These are phyloP conservation scores for Rhagophthalmus giganteus DNA, from an alignment of 2,888 invertebrate species.

Conservation along the genomic window DNA sequence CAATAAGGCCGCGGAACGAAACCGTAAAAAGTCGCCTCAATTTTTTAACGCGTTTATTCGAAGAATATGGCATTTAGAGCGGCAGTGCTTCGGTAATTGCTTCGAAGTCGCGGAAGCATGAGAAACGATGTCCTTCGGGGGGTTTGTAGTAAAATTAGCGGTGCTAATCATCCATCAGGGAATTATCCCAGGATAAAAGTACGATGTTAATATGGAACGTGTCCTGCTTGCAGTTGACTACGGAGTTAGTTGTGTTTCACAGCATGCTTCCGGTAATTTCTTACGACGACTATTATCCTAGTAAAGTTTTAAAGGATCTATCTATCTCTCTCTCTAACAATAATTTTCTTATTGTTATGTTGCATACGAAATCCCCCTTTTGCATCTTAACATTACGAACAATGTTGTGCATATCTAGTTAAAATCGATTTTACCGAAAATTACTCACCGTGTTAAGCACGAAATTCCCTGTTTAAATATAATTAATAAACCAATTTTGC, in stretches of 20 bases:
- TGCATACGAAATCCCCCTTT: too few species aligned
- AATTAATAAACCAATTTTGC: too few species aligned
- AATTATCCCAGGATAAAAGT: constrained; percentile 30
- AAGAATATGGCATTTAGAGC: background rate
- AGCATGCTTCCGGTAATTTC: constrained; percentile 10
- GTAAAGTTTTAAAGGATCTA: constrained; percentile 8
- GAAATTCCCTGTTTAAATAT: too few species aligned
- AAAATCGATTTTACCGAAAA: too few species aligned
- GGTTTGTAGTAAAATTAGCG: constrained; percentile 28
- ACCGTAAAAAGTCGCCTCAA: background rate
- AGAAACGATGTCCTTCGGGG: constrained; percentile 18
- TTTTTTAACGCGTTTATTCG: background rate
- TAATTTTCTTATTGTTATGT: too few species aligned
- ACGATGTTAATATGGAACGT: constrained; percentile 38
- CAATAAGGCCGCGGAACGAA: background rate
- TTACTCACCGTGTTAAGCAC: too few species aligned
- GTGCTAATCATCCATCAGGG: constrained; percentile 33
- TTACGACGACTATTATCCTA: constrained; percentile 12
- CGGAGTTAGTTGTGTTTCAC: constrained; percentile 16
- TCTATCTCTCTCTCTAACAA: background rate
- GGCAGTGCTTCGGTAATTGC: constrained; percentile 6
- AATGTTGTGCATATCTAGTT: too few species aligned
- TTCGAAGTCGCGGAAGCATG: constrained; percentile 14
- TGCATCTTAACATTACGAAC: too few species aligned
- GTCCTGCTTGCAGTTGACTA: constrained; percentile 26